These are phyloP conservation scores for Bruchidius siliquastri DNA, from an alignment of 2,888 invertebrate species.

Conservation along the genomic window DNA sequence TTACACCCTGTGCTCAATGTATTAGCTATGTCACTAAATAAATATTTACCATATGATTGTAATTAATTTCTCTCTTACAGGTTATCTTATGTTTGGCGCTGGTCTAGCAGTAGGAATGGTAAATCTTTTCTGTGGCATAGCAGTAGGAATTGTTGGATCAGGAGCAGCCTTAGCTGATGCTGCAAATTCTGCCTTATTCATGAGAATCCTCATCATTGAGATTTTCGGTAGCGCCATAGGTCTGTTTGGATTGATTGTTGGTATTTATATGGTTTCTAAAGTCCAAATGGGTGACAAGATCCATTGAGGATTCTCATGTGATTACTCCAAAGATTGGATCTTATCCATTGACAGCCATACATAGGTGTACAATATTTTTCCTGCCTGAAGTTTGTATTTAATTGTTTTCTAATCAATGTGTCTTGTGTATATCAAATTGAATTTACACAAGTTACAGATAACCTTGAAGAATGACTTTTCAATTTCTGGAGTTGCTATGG, in stretches of 20 bases:
- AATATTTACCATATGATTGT: too few relatives aligned
- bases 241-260: slow-evolving; percentile 96
- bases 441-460: too few relatives aligned
- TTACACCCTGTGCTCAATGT: too few relatives aligned
- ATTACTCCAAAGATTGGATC: neutral
- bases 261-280: slow-evolving; percentile 74
- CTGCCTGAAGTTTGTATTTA: too few relatives aligned
- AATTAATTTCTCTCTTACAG: too few relatives aligned
- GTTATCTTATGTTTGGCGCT: slow-evolving; percentile 94
- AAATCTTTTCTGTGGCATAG: slow-evolving; percentile 92
- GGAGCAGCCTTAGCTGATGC: slow-evolving; percentile 98
- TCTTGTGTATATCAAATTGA: too few relatives aligned
- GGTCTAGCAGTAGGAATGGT: slow-evolving; percentile 93
- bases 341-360: neutral
- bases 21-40: too few relatives aligned
- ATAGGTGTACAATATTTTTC: too few relatives aligned
- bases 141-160: slow-evolving; percentile 97
- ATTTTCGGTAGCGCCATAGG: slow-evolving; percentile 99
- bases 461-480: too few relatives aligned
- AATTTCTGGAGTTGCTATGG: too few relatives aligned
- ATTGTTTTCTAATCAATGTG: too few relatives aligned
- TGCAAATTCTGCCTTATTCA: slow-evolving; percentile 92
- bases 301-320: slow-evolving; percentile 11
- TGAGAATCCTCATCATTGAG: slow-evolving; percentile 97
- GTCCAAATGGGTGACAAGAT: slow-evolving; percentile 34